A percentile compares a stretch with the other conserved stretches of the same genome.
phyloP scores from a whole-genome alignment of 2,888 invertebrate genomes.

The Aphodius granarius region DNA sequence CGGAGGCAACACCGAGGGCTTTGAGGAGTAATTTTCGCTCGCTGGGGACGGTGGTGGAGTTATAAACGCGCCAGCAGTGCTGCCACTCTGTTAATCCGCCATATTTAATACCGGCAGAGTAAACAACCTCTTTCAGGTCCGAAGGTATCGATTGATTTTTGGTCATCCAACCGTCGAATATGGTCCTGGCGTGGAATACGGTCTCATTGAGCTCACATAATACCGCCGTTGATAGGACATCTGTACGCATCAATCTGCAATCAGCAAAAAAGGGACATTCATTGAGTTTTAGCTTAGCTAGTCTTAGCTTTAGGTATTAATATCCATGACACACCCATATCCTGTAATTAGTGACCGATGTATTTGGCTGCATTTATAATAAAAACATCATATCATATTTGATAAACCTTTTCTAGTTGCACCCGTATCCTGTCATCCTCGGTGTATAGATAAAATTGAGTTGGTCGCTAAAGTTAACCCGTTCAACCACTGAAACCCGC shows the following conservation, averaged over 20 bases:
- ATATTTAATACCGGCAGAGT: conserved; percentile 68
- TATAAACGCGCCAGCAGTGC: conserved; percentile 73
- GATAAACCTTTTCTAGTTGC: no score
- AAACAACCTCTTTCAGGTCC: conserved; percentile 73
- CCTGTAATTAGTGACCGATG: conserved; percentile 5
- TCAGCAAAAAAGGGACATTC: conserved; percentile 4
- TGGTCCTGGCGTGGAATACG: conserved; percentile 66
- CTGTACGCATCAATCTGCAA: conserved; percentile 69
- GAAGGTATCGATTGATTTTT: conserved; percentile 67
- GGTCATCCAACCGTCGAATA: conserved; percentile 74
- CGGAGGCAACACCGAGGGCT: conserved; percentile 70
- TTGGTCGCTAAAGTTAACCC: neutral
- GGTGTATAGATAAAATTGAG: neutral
- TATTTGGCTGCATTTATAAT: neutral
- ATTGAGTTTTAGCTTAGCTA: neutral
- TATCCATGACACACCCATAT: no score
- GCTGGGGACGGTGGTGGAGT: conserved; percentile 66
- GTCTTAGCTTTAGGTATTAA: neutral
- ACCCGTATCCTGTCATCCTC: no score
- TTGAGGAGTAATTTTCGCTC: conserved; percentile 72
- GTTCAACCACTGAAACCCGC: neutral
- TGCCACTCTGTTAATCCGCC: conserved; percentile 76
- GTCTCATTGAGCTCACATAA: conserved; percentile 70
- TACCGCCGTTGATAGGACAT: conserved; percentile 72
- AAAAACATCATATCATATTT: neutral